Conservation (phyloP, 1,140 invertebrate species). For the Drosophila teissieri region DNA sequence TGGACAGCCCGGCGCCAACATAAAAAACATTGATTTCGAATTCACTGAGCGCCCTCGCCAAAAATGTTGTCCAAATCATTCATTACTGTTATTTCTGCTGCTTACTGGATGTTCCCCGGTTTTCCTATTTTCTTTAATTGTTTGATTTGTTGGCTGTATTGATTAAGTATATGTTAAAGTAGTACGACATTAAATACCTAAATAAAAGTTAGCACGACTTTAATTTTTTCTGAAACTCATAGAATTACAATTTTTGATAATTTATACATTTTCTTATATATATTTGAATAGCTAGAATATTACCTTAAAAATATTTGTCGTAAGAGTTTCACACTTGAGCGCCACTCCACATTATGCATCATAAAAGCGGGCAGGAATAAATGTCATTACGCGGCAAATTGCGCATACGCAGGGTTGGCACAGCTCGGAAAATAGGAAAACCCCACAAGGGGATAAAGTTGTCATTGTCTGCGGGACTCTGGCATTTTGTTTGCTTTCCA, state of each 20-base stretch:
- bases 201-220: too few relatives aligned
- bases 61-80: constrained; percentile 36
- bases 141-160: constrained; percentile 5
- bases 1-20: constrained; percentile 75
- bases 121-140: constrained; percentile 10
- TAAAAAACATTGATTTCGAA: constrained; percentile 75
- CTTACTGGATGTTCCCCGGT: not conserved
- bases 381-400: constrained; percentile 37
- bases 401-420: constrained; percentile 39
- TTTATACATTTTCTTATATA: too few relatives aligned
- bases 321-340: constrained; percentile 18
- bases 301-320: not conserved
- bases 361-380: constrained; percentile 30
- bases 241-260: too few relatives aligned
- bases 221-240: too few relatives aligned
- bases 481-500: constrained; percentile 5
- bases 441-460: constrained; percentile 6
- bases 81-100: constrained; percentile 3
- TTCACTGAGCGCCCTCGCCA: constrained; percentile 45
- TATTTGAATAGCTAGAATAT: too few relatives aligned
- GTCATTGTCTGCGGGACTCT: constrained; percentile 1
- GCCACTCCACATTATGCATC: constrained; percentile 29
- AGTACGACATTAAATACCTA: not conserved
- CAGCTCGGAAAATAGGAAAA: constrained; percentile 3
- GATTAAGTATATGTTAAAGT: not conserved